Conservation (phyloP, 2,888 invertebrate genomes). For the Chaitophorus viminalis region DNA sequence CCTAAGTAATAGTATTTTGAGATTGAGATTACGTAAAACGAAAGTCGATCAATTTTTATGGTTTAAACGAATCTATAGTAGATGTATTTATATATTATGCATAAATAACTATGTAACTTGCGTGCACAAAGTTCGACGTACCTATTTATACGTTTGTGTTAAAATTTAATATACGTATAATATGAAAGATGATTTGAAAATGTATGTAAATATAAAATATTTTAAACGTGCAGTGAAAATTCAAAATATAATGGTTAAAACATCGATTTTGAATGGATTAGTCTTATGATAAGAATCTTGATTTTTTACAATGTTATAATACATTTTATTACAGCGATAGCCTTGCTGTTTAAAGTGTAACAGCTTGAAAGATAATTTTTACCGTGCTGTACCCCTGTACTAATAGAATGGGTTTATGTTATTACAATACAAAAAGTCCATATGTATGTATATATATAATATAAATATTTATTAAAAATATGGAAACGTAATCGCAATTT, state of each 20-base stretch:
- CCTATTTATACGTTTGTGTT: neutral
- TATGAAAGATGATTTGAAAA: neutral
- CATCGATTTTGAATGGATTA: neutral
- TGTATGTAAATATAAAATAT: neutral
- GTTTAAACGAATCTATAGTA: neutral
- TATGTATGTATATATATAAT: too few species aligned
- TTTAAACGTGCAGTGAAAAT: neutral
- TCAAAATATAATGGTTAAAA: neutral
- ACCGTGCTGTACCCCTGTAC: neutral
- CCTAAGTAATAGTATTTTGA: neutral
- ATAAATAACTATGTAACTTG: neutral
- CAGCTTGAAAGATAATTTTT: neutral
- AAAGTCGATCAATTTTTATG: conserved; percentile 17
- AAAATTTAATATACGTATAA: neutral
- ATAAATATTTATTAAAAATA: too few species aligned
- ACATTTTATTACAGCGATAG: neutral
- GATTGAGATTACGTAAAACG: neutral
- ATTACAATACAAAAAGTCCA: neutral
- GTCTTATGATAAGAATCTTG: neutral
- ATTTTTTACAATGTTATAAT: neutral
- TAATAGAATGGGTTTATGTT: neutral
- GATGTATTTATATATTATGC: neutral
- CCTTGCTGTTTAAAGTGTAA: neutral
- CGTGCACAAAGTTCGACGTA: too few species aligned
- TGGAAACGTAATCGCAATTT: too few species aligned